Percentiles rank a stretch among this genome's conserved stretches.
These are phyloP conservation scores for Ursus arctos DNA, from an alignment of 2,113 vertebrate species.

Conservation along the genomic window DNA sequence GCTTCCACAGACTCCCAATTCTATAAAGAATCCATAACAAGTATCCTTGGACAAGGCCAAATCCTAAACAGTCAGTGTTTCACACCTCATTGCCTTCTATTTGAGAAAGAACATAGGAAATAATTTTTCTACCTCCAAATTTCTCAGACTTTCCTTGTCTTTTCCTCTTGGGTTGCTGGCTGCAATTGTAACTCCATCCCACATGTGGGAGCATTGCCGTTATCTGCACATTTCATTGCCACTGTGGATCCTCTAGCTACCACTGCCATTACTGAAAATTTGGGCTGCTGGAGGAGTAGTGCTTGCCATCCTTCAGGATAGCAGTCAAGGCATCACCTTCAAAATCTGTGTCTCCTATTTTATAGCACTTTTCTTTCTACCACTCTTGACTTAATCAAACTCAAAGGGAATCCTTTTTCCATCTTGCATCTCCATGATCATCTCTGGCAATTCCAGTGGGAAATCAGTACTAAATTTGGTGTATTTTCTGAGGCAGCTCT, in stretches of 20 bases:
- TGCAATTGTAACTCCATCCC: background rate
- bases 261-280: background rate
- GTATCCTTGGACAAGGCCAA: background rate
- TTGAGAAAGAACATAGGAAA: background rate
- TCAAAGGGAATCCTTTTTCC: background rate
- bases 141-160: background rate
- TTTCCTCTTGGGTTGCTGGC: background rate
- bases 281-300: background rate
- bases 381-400: background rate
- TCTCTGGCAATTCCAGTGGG: background rate
- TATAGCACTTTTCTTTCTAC: background rate
- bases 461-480: background rate
- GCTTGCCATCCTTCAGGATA: background rate
- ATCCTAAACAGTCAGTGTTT: background rate
- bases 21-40: background rate
- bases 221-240: background rate
- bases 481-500: background rate
- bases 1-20: background rate
- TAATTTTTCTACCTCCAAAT: background rate
- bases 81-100: background rate
- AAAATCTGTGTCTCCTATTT: background rate
- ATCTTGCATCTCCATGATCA: background rate
- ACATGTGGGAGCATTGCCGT: background rate
- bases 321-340: background rate
- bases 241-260: background rate